These are phyloP conservation scores for Morpho achilles DNA, from an alignment of 2,888 invertebrate species.

Conservation along the genomic window DNA sequence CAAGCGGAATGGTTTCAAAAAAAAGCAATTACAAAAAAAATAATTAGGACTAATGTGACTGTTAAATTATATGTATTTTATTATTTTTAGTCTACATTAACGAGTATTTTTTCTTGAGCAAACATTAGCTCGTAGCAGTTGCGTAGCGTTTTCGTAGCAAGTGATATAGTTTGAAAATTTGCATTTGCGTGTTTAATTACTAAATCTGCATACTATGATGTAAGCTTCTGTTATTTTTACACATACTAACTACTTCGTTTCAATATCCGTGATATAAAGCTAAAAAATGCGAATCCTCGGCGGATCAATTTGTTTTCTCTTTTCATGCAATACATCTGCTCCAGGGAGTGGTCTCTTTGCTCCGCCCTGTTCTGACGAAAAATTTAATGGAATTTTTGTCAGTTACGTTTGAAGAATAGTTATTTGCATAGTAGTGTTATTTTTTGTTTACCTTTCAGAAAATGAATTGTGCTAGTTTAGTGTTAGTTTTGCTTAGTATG, in stretches of 20 bases:
- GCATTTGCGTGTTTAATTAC: too few species aligned
- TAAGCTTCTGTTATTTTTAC: too few species aligned
- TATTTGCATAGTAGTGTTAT: too few species aligned
- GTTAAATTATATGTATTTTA: too few species aligned
- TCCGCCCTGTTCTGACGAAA: slow-evolving; percentile 36
- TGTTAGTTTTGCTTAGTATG: too few species aligned
- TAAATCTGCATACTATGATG: too few species aligned
- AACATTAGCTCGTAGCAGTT: slow-evolving; percentile 9
- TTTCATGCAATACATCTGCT: slow-evolving; percentile 36
- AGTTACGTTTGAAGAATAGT: too few species aligned
- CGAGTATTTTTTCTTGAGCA: not conserved
- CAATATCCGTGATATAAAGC: slow-evolving; percentile 2
- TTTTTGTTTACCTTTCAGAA: not conserved
- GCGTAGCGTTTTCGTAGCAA: slow-evolving; percentile 21
- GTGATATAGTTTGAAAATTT: too few species aligned
- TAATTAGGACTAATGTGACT: too few species aligned
- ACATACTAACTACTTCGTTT: not conserved
- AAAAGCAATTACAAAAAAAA: too few species aligned
- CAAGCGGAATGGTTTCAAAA: too few species aligned
- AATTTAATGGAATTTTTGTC: not conserved
- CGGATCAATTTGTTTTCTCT: slow-evolving; percentile 48
- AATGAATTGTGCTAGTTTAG: too few species aligned
- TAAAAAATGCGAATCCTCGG: slow-evolving; percentile 41
- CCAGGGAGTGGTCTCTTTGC: slow-evolving; percentile 47
- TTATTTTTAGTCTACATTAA: not conserved